Evolutionary conservation across 2,113 vertebrate species (phyloP), one percentile per base, ranked within the genome.

Genomic region (Coptodon bakossiorum): DNA sequence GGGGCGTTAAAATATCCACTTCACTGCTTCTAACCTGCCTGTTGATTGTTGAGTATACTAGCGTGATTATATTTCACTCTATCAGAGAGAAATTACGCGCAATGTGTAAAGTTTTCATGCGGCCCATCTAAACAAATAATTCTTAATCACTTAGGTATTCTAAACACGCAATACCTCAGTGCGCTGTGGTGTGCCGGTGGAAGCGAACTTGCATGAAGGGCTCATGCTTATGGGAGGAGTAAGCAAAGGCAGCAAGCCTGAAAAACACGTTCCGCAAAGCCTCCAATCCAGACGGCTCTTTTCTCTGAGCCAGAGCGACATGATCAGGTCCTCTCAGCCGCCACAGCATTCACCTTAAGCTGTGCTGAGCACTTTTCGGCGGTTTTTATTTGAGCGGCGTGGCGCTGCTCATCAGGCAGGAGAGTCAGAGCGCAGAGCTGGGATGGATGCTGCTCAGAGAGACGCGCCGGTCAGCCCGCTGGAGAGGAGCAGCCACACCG

Each of bases 401-500:
- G 2, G 8, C 6, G 36, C 24, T 43, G 68, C 27, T 34, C 54
- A 22, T 5, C 38, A 36, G 27, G 24, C 24, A 45, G n/a, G 80
- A 68, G 16, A 22, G 7, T 1, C 45, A 24, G 61, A 16, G 34
- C 13, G 56, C 56, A 53, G 19, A 81, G 6, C 3, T 3, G 78
- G 45, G 87, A 94, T 95, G 94, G 94, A 93, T 80, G 80, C 29
- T 31, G 71, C 45, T 1, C 80, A 10, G 29, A 16, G 36, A 34
- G 63, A 9, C 48, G 76, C 29, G 91, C 27, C 73, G n/a, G 19
- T 22, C 89, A 83, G 96, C 90, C 96, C 95, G 53, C 96, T 97
- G 94, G 96, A 97, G 94, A 97, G 98, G 63, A 99, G 98, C 94
- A 96, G 97, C 63, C 98, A 99, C 95, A 96, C 97, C 79, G 98